Percentiles rank a stretch among this genome's conserved stretches.
Evolutionary conservation across 2,113 vertebrate genomes (phyloP).

Genomic region (Brachyhypopomus occidentalis): DNA sequence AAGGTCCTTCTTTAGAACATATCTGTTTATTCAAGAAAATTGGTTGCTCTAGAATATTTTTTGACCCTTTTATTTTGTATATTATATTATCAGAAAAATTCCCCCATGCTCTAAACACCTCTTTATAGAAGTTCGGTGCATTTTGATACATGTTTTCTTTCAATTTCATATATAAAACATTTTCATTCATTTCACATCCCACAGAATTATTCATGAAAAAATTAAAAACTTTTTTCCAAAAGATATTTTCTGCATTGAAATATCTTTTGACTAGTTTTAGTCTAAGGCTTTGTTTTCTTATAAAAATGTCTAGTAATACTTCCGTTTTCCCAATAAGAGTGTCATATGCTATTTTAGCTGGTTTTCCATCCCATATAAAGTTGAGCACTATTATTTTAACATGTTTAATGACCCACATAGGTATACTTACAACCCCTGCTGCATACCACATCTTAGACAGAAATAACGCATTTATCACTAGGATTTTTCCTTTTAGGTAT

Average conservation of each 20-base stretch:
- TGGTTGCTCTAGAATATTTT: not conserved
- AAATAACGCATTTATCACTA: not conserved
- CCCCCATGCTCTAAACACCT: not conserved
- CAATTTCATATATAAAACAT: not conserved
- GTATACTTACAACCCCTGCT: not conserved
- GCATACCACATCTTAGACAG: not conserved
- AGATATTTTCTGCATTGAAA: not conserved
- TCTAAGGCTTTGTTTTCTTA: not conserved
- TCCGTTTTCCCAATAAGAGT: not conserved
- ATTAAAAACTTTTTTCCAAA: not conserved
- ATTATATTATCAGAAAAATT: not conserved
- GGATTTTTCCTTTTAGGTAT: constrained; percentile 1
- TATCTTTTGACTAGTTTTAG: not conserved
- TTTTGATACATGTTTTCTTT: not conserved
- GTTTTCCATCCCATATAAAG: not conserved
- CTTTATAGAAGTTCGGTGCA: constrained; percentile 8
- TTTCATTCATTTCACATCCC: not conserved
- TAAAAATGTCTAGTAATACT: not conserved
- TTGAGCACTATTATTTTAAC: not conserved
- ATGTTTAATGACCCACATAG: not conserved
- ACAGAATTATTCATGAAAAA: not conserved
- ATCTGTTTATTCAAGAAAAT: not conserved
- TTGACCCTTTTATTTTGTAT: not conserved
- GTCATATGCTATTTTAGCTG: not conserved
- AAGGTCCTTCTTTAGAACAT: not conserved